Conservation (phyloP, 2,888 invertebrate species). For the Synergus itoensis region DNA sequence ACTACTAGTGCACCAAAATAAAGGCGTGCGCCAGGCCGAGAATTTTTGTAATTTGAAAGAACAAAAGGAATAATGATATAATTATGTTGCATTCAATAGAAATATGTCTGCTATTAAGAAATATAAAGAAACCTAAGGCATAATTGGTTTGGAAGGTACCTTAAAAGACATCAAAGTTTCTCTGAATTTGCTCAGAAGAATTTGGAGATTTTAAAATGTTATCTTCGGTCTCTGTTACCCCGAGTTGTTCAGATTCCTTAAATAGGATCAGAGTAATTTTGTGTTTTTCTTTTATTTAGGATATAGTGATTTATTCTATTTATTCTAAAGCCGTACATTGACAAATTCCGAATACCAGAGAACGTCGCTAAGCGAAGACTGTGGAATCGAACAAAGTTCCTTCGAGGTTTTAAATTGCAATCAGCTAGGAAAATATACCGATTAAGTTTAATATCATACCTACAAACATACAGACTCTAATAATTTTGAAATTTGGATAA, state of each 20-base stretch:
- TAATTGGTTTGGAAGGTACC: constrained; percentile 1
- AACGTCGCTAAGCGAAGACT: constrained; percentile 28
- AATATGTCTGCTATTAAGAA: constrained; percentile 1
- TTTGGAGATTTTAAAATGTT: constrained; percentile 9
- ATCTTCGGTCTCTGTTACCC: constrained; percentile 30
- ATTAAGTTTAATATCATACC: constrained; percentile 48
- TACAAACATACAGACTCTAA: constrained; percentile 45
- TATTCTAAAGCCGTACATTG: constrained; percentile 38
- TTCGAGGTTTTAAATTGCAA: constrained; percentile 62
- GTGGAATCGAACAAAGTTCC: constrained; percentile 27
- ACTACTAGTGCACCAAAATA: constrained; percentile 27
- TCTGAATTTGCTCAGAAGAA: not conserved
- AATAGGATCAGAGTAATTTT: not conserved
- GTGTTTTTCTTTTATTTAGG: not conserved
- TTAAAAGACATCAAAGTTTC: constrained; percentile 1
- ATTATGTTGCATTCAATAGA: not conserved
- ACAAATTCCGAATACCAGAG: constrained; percentile 21
- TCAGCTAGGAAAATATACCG: constrained; percentile 69
- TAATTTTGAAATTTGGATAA: constrained; percentile 42
- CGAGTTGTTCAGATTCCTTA: constrained; percentile 18
- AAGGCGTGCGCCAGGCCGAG: constrained; percentile 28
- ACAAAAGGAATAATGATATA: not conserved
- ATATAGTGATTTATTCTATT: constrained; percentile 15
- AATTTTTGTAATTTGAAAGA: not conserved
- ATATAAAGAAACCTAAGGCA: constrained; percentile 29